A percentile compares a stretch with the other conserved stretches of the same genome.
These are phyloP conservation scores for Drosophila ficusphila DNA, from an alignment of 1,140 invertebrate species.

Conservation along the genomic window DNA sequence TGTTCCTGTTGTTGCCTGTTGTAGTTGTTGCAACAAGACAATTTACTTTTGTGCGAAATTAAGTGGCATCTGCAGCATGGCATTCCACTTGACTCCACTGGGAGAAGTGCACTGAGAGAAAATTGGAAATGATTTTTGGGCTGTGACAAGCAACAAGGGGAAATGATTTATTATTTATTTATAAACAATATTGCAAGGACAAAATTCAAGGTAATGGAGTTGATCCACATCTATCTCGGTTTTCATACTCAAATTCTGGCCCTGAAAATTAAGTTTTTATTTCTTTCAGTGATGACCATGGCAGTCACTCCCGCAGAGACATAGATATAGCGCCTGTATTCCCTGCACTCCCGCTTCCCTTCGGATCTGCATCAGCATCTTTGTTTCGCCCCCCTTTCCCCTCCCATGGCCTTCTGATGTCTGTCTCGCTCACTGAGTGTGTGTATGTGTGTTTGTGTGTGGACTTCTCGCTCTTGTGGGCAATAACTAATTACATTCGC, in stretches of 20 bases:
- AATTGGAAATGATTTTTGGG: neutral
- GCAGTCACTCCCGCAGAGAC: slow-evolving; percentile 19
- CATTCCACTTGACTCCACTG: slow-evolving; percentile 81
- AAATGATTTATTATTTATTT: too few relatives aligned
- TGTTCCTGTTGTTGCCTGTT: slow-evolving; percentile 21
- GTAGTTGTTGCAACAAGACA: slow-evolving; percentile 81
- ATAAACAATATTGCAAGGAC: too few relatives aligned
- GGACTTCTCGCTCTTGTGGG: slow-evolving; percentile 74
- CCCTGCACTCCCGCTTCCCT: slow-evolving; percentile 6
- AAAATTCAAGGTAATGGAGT: too few relatives aligned
- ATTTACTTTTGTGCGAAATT: slow-evolving; percentile 84
- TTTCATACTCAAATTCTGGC: too few relatives aligned
- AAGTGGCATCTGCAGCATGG: slow-evolving; percentile 82
- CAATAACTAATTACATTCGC: slow-evolving; percentile 84
- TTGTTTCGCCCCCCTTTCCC: slow-evolving; percentile 4
- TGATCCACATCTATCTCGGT: too few relatives aligned
- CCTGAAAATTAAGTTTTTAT: neutral
- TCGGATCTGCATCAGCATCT: slow-evolving; percentile 36
- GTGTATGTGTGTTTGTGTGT: slow-evolving; percentile 32
- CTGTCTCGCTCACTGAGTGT: slow-evolving; percentile 14
- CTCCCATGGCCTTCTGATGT: slow-evolving; percentile 2
- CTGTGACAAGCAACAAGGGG: too few relatives aligned
- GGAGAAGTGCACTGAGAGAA: slow-evolving; percentile 11
- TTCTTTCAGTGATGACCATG: neutral
- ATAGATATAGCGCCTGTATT: slow-evolving; percentile 19